Base-by-base conservation (phyloP, 2,113 vertebrate genomes). In the Nothocercus nigrocapillus region DNA sequence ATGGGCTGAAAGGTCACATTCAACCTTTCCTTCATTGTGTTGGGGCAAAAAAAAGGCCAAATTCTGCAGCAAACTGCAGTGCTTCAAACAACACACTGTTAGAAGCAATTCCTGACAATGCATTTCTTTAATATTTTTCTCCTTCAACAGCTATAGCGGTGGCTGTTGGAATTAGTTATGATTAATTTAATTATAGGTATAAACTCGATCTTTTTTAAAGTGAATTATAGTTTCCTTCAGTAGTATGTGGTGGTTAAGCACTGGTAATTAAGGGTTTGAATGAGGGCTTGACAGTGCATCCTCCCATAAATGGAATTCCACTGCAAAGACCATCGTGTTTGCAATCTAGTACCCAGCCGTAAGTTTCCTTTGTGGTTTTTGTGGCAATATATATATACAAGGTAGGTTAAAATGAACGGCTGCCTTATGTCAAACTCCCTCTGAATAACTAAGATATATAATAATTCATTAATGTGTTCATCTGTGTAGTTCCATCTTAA, bases 161-260 rank as follows among this genome's bases (percentile, higher is more conserved):
- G 94, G 74, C 69, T 86, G 62, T 72, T 96, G 73, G 85, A 97
- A 95, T 96, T 96, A 96, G 94, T 97, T 94, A 93, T 94, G 53
- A 94, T 96, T 96, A 95, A 83, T 56, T 95, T 97, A 95, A 95
- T 97, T 97, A 85, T 94, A 89, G 89, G 89, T 75, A 90, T 87
- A 96, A 95, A 97, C 51, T 72, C 86, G 53, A 59, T 94, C 90
- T 94, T 97, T 64, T 82, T 54, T 90, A 90, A 90, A 85, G 14
- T 85, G 90, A 94, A 90, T 94, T 97, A 90, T 85, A 88, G 77
- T 94, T 96, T 68, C 88, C 56, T 88, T 85, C 74, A 89, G 7
- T 72, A 86, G 68, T 86, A 87, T 56, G 66, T 90, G 62, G 62
- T 96, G 66, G 85, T 92, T 96, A 96, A 95, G 70, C 11, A 0